phyloP scores from a whole-genome alignment of 2,113 vertebrate species.

The Antennarius striatus region DNA sequence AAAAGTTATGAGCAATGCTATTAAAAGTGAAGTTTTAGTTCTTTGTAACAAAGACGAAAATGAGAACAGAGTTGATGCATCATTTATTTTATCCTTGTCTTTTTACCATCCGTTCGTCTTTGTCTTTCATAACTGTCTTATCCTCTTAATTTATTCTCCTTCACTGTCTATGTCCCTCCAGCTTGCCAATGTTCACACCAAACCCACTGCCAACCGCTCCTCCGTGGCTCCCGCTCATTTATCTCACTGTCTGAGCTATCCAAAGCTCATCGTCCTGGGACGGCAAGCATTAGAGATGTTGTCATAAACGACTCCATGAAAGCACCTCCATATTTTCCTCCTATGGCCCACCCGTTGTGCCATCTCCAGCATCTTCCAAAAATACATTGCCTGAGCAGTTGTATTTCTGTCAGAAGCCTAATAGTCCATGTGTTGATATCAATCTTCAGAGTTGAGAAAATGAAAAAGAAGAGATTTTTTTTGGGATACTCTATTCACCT shows the following conservation, averaged over 20 bases:
- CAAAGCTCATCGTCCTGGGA: slow-evolving; percentile 37
- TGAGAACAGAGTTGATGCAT: slow-evolving; percentile 18
- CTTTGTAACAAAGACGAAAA: slow-evolving; percentile 25
- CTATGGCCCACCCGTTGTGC: background rate
- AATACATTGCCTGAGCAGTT: slow-evolving; percentile 13
- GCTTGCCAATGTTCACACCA: slow-evolving; percentile 38
- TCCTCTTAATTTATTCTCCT: slow-evolving; percentile 46
- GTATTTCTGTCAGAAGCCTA: slow-evolving; percentile 35
- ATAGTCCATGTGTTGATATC: slow-evolving; percentile 29
- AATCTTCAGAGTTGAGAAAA: slow-evolving; percentile 39
- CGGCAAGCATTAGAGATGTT: slow-evolving; percentile 24
- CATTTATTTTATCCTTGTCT: slow-evolving; percentile 30
- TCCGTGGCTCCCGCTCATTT: slow-evolving; percentile 52
- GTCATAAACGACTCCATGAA: slow-evolving; percentile 42
- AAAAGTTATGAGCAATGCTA: background rate
- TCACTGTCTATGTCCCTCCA: slow-evolving; percentile 24
- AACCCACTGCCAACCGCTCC: slow-evolving; percentile 19
- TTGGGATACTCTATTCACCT: slow-evolving; percentile 7
- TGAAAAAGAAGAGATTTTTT: background rate
- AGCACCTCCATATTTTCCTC: slow-evolving; percentile 24
- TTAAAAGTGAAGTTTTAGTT: slow-evolving; percentile 19
- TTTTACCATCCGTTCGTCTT: slow-evolving; percentile 18
- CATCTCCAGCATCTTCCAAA: background rate
- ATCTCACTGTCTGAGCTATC: slow-evolving; percentile 48
- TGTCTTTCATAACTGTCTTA: slow-evolving; percentile 28